Evolutionary conservation across 2,888 invertebrate species (phyloP).

Genomic region (Tinea semifulvella): DNA sequence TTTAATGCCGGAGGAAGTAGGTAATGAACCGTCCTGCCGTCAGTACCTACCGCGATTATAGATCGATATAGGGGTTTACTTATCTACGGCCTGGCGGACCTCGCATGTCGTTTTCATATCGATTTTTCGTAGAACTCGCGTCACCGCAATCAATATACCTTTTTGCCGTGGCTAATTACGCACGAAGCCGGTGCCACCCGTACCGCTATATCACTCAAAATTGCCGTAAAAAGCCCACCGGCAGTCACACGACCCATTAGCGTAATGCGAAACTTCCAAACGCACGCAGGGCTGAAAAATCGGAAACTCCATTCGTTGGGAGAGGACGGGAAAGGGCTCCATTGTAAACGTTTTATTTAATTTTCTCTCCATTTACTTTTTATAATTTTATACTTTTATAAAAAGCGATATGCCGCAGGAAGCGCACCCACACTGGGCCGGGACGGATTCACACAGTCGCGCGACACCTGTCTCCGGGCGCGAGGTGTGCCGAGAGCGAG

Average conservation of each 20-base stretch:
- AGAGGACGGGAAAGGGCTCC: conserved; percentile 64
- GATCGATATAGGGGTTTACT: conserved; percentile 57
- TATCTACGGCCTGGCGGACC: conserved; percentile 54
- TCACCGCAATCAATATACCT: conserved; percentile 67
- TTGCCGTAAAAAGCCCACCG: conserved; percentile 50
- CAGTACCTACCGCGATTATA: conserved; percentile 23
- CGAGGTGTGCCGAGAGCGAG: conserved; percentile 49
- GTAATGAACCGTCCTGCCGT: background rate
- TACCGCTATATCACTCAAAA: conserved; percentile 59
- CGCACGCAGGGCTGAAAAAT: background rate
- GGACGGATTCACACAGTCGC: conserved; percentile 56
- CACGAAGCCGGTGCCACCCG: conserved; percentile 8
- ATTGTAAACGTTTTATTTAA: conserved; percentile 67
- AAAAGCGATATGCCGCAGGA: conserved; percentile 61
- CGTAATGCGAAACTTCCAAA: background rate
- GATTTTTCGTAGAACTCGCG: conserved; percentile 62
- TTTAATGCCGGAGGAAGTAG: background rate
- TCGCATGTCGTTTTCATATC: conserved; percentile 65
- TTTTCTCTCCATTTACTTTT: conserved; percentile 67
- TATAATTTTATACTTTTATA: conserved; percentile 65
- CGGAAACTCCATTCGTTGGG: conserved; percentile 40
- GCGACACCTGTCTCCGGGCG: conserved; percentile 62
- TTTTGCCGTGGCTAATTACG: conserved; percentile 64
- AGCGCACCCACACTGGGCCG: conserved; percentile 47
- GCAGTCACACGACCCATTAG: conserved; percentile 33